Base-by-base conservation (phyloP, 2,113 vertebrate species). In the Gobio gobio region DNA sequence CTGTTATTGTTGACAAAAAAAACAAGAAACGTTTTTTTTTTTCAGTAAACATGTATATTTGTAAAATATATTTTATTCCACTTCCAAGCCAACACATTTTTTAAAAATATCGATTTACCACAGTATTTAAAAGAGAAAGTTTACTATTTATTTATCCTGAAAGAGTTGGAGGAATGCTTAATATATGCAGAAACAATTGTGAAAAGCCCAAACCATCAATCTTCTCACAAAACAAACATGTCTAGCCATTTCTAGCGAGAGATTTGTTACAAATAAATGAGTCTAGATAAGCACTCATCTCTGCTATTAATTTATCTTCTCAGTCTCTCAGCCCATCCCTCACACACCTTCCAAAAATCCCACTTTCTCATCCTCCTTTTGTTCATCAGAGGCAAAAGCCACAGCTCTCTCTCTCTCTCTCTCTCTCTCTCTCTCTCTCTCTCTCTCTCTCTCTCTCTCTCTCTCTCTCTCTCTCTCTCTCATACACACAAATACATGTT, bases 211-310 rank as follows among this genome's bases (percentile, higher is more conserved):
- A 43, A 63, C n/a, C 58, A 66, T 82, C 45, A 51, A 33, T 82
- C 63, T 82, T 20, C 16, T 14, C 12, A 36, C 61, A 82, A 51
- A 81, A 82, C 45, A 82, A 82, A 82, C 63, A 82, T 22, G 79
- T 51, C 79, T 82, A 49, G 63, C 29, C 26, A 20, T 82, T 51
- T 68, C 63, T 36, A 13, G 18, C n/a, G 63, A 36, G 45, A 36
- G 24, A 82, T 82, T 82, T 54, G 79, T 68, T 51, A 10, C 63
- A 82, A 82, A 82, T 33, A 82, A 82, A 68, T 36, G 59, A 82
- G 43, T 68, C 3, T 20, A 82, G 79, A 68, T 68, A 82, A 66
- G 29, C 63, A 33, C 16, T 51, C n/a, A 63, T 64, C 43, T 64
- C 45, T 51, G 26, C 45, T 81, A 51, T 81, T 82, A 66, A 82